A percentile compares a stretch with the other conserved stretches of the same genome.
phyloP scores from a whole-genome alignment of 2,113 vertebrate species.

The Brevimyrus niger region DNA sequence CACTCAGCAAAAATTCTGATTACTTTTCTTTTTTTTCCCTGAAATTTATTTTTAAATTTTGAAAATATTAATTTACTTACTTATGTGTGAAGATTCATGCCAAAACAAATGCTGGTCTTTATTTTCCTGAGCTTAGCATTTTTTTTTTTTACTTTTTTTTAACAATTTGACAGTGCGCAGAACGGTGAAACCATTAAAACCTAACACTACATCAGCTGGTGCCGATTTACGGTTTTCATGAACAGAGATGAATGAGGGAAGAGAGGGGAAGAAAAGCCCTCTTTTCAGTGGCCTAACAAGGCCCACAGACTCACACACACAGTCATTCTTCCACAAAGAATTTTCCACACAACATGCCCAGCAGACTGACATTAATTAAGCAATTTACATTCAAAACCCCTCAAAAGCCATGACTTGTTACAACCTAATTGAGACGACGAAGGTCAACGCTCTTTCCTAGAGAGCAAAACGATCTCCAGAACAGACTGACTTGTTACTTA shows the following conservation, averaged over 20 bases:
- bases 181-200: not conserved
- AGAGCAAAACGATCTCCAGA: slow-evolving; percentile 8
- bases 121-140: not conserved
- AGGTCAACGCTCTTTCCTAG: not conserved
- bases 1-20: not conserved
- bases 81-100: not conserved
- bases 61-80: not conserved
- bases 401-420: slow-evolving; percentile 13
- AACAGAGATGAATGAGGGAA: not conserved
- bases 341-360: slow-evolving; percentile 44
- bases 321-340: slow-evolving; percentile 35
- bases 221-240: not conserved
- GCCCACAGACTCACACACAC: slow-evolving; percentile 33
- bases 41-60: not conserved
- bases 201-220: not conserved
- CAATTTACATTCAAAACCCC: slow-evolving; percentile 32
- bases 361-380: slow-evolving; percentile 37
- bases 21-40: not conserved
- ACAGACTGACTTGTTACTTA: not conserved
- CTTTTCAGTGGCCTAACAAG: slow-evolving; percentile 48
- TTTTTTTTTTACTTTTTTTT: too few species aligned
- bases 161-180: slow-evolving; percentile 16
- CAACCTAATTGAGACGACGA: not conserved
- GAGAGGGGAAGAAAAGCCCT: not conserved
- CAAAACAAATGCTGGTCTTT: not conserved